Base-by-base conservation (phyloP, 2,888 invertebrate genomes). In the Lepidochitona cinerea region DNA sequence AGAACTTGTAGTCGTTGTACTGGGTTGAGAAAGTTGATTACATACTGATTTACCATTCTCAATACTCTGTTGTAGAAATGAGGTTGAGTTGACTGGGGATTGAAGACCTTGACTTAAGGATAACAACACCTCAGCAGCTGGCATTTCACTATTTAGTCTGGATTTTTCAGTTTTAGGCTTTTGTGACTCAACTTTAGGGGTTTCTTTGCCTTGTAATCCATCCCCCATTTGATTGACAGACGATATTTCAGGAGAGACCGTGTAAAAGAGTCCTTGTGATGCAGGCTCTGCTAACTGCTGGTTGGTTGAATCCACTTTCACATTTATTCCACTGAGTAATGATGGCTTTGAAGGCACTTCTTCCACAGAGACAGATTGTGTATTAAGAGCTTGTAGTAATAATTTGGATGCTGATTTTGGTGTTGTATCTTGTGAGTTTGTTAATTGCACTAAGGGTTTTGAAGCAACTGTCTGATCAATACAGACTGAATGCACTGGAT, bases 41-140 rank as follows among this genome's bases (percentile, higher is more conserved):
- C 29, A 29, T 29, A 7, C 49, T n/a, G n/a, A 18, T 49, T 49
- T 49, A 2, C 59, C 59, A 29, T 4, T 23, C 32, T 59, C 23
- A n/a, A n/a, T n/a, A n/a, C n/a, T n/a, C n/a, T n/a, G n/a, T n/a
- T n/a, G n/a, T n/a, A n/a, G n/a, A n/a, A n/a, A n/a, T n/a, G n/a
- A n/a, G n/a, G n/a, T n/a, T n/a, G n/a, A n/a, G n/a, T n/a, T n/a
- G n/a, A n/a, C n/a, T n/a, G n/a, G n/a, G n/a, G n/a, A n/a, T 26
- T 23, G 26, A 23, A 59, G 14, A 59, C 59, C 26, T 26, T 59
- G 59, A 59, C 59, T 59, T 14, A 59, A 9, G 32, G 59, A 59
- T 29, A 59, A 32, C 9, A 59, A 26, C 4, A 59, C 59, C 52
- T 71, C 66, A 1, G 74, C 52, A 33, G 35, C 53, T 68, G 68